Evolutionary conservation across 2,888 invertebrate genomes (phyloP), one percentile per base, ranked within the genome.

Genomic region (Plebejus anna): DNA sequence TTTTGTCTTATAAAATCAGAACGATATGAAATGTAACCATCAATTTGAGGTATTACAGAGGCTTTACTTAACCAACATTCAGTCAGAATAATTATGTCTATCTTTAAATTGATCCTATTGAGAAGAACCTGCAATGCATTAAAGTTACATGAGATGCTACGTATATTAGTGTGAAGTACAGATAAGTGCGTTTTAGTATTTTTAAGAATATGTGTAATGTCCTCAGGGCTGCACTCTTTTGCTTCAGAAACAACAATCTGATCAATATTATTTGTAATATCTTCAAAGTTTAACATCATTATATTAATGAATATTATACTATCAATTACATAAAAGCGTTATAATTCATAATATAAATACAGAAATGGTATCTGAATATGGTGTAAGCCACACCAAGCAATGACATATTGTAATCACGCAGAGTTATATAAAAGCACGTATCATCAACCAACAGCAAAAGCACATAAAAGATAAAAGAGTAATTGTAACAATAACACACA

Each of bases 21-120:
- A 13, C 28, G 32, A 51, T 51, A 73, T 9, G 73, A 73, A 22
- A 32, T 51, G 11, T 73, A 73, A 3, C 73, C 73, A 32, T 51
- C 73, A 2, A 73, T 73, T 22, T 47, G 16, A 9, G 73, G 51
- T 2, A 73, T 9, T 11, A 32, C 38, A 22, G 51, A 22, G 16
- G 5, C 42, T 22, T 51, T 73, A 22, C 73, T 73, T 22, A 73
- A 22, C 51, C 73, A 73, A 22, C 73, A 73, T 28, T 73, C 51
- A 6, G 73, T 51, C 13, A 73, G 32, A 42, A 73, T 73, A 22
- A 73, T 16, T 42, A 51, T 51, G 22, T 73, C 73, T 16, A 47
- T 36, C 28, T 16, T n/a, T 42, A 51, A 51, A 28, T n/a, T 22
- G 16, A 73, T 73, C 11, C 73, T 38, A n/a, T 47, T 11, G 16